Base-by-base conservation (phyloP, 2,113 vertebrate species). In the Corythoichthys haematopterus region DNA sequence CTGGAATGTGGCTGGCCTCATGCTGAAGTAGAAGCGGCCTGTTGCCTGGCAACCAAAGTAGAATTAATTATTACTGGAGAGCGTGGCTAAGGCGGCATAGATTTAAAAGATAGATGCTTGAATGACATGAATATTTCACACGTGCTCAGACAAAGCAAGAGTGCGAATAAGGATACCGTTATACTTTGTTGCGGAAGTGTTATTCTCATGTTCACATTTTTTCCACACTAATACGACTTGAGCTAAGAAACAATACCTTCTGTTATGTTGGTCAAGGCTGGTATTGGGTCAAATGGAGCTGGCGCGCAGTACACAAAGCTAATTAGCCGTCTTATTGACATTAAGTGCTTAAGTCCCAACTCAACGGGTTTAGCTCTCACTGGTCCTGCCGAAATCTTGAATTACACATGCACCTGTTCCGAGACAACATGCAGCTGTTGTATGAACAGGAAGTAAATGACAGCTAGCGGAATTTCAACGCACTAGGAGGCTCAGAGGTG, bases 21-120 rank as follows among this genome's bases (percentile, higher is more conserved):
- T 16, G 58, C 58, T 12, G 2, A 59, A 51, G 47, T 65, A 55
- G 59, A 79, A 78, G 40, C 36, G 28, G 52, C n/a, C 69, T 75
- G 89, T 88, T 89, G 43, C 88, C 82, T 87, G 86, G 89, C 88
- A 91, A 91, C 89, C 53, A 50, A 74, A 36, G 51, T 66, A 65
- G 75, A 82, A 69, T 76, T 47, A 65, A 74, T 57, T 71, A 43
- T 43, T 77, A 64, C 68, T 75, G 58, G 38, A 68, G 46, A 66
- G 67, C 65, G 68, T 63, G 28, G 46, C 66, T 81, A 75, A 73
- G 67, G 74, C 64, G 59, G 77, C 52, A 62, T 37, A 65, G 64
- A 79, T 76, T 67, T 56, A 58, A 76, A 76, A 77, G 72, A 83
- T 83, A 79, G 72, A 84, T 84, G 72, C 78, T 79, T 74, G 69